Base-by-base conservation (phyloP, 1,140 invertebrate species). In the Brachionus asplanchnoidis region DNA sequence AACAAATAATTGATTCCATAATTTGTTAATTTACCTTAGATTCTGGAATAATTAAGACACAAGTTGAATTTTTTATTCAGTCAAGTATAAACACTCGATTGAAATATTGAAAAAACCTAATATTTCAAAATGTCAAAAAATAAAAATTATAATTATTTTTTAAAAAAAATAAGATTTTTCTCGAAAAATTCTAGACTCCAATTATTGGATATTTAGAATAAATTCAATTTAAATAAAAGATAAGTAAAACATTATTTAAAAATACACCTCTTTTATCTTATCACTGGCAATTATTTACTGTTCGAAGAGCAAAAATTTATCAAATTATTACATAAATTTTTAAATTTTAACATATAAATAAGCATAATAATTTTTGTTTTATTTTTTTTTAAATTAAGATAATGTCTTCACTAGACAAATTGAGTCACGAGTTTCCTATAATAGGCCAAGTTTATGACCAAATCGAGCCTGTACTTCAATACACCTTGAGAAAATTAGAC, bases 261-360 rank as follows among this genome's bases (percentile, higher is more conserved):
- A 20, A 60, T 60, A 20, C 17, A 60, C 53, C 20, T 60, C 9
- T 60, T 60, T 60, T 60, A 60, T 60, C 53, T 60, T 9, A 60
- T 60, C 53, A 20, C n/a, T 20, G 53, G 6, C 9, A 60, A 60
- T 68, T 68, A 68, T 68, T 68, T 40, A 68, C 28, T 68, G 66
- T 68, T 68, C 66, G 66, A 68, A 68, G 66, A 68, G 3, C 66
- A 60, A 60, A 60, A 60, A 68, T 28, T 68, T 68, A 32, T 68
- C 8, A 36, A 36, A 36, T 14, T 36, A 14, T 68, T 40, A 68
- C 3, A 68, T 68, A 40, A 68, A 68, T 68, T 68, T 14, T 36
- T 28, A 68, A 68, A 68, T 14, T 66, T 26, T 26, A 53, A 53
- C 7, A 20, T 60, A 60, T 60, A 60, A 60, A 60, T 60, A 23